phyloP scores from a whole-genome alignment of 2,797 vertebrate species.

The Muraenolepis orangiensis region DNA sequence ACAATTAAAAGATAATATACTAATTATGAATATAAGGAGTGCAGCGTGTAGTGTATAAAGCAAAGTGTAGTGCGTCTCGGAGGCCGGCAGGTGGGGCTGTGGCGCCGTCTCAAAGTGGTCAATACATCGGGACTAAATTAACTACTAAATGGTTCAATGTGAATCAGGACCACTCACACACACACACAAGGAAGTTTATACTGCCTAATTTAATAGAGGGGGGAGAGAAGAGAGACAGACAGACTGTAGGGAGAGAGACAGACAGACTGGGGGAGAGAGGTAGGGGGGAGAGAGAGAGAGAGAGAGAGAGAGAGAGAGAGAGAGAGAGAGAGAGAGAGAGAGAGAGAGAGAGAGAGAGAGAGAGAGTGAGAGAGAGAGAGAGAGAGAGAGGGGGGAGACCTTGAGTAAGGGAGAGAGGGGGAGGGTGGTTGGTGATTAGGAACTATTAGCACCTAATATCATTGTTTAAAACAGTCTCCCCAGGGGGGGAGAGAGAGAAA shows the following conservation, averaged over 20 bases:
- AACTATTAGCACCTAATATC: conserved; percentile 74
- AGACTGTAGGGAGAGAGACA: conserved; percentile 75
- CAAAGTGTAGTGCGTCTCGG: too few species aligned
- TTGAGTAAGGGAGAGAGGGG: conserved; percentile 54
- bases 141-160: too few species aligned
- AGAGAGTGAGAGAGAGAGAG: conserved; percentile 47
- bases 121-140: too few species aligned
- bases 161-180: conserved; percentile 92
- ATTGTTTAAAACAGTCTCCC: conserved; percentile 73
- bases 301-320: background rate
- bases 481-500: background rate
- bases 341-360: background rate
- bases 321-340: background rate
- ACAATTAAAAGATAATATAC: too few species aligned
- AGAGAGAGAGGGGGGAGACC: conserved; percentile 22
- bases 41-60: too few species aligned
- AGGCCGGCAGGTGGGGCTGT: too few species aligned
- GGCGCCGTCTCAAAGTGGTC: too few species aligned
- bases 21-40: too few species aligned
- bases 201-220: conserved; percentile 89
- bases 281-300: background rate
- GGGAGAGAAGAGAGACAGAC: conserved; percentile 86
- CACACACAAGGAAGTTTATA: conserved; percentile 87
- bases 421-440: conserved; percentile 77
- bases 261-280: background rate